phyloP scores from a whole-genome alignment of 1,140 invertebrate genomes.

The Carposina sasakii region DNA sequence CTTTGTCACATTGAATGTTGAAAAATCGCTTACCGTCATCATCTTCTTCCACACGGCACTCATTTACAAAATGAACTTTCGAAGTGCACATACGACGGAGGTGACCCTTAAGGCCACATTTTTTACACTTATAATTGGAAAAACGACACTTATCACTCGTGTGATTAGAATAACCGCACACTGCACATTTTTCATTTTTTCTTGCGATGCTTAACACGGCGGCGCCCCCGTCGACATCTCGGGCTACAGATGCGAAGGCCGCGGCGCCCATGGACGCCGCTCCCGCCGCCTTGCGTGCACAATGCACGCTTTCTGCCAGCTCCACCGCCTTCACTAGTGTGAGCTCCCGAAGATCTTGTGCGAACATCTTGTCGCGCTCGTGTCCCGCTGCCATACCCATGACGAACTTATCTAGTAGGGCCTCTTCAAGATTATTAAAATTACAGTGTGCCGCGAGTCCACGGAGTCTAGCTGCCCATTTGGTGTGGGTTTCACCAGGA shows the following conservation, averaged over 20 bases:
- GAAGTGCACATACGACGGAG: background rate
- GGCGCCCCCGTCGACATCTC: background rate
- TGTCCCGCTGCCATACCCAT: background rate
- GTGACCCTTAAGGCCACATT: background rate
- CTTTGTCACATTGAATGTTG: background rate
- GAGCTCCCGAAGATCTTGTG: background rate
- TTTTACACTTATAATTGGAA: background rate
- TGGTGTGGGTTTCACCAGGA: background rate
- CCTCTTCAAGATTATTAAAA: background rate
- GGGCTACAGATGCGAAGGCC: background rate
- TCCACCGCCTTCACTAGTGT: background rate
- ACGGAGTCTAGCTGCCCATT: background rate
- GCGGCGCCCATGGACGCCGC: background rate
- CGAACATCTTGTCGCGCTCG: background rate
- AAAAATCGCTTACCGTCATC: background rate
- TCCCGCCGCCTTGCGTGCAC: constrained; percentile 16
- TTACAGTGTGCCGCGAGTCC: background rate
- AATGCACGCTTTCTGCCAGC: constrained; percentile 22
- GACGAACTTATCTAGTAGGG: constrained; percentile 17
- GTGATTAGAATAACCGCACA: constrained; percentile 14
- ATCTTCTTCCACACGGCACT: background rate
- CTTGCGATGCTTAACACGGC: no score
- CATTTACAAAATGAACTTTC: background rate
- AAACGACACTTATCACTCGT: background rate
- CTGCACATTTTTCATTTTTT: constrained; percentile 8